phyloP scores from a whole-genome alignment of 1,140 invertebrate species.

The Diuraphis noxia region DNA sequence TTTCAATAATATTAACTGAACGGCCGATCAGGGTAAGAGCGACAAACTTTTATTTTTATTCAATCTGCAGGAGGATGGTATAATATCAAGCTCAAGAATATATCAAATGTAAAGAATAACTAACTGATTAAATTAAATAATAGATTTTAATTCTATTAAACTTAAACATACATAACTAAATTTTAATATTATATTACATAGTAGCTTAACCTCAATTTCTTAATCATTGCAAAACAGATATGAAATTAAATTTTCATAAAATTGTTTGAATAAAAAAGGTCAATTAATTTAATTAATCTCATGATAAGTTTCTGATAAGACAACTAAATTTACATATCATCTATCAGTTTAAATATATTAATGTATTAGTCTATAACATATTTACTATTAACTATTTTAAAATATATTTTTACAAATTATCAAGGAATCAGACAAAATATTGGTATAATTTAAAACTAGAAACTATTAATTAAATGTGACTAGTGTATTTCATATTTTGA shows the following conservation, averaged over 20 bases:
- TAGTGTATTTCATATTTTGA: neutral
- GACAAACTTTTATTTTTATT: slow-evolving; percentile 44
- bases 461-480: neutral
- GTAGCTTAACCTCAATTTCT: neutral
- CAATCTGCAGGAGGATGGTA: slow-evolving; percentile 48
- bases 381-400: neutral
- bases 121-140: neutral
- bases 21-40: slow-evolving; percentile 19
- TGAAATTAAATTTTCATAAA: neutral
- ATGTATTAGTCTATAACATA: neutral
- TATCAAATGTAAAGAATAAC: slow-evolving; percentile 24
- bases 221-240: neutral
- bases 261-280: neutral
- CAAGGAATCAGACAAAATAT: neutral
- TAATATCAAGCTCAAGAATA: slow-evolving; percentile 39
- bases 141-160: neutral
- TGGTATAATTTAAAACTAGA: neutral
- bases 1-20: slow-evolving; percentile 49
- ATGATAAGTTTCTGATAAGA: neutral
- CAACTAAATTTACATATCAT: neutral
- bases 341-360: neutral
- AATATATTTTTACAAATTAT: neutral
- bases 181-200: neutral
- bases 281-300: neutral
- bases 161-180: neutral